A percentile compares a stretch with the other conserved stretches of the same genome.
Conservation (phyloP, 1,140 invertebrate species). For the Penaeus indicus region DNA sequence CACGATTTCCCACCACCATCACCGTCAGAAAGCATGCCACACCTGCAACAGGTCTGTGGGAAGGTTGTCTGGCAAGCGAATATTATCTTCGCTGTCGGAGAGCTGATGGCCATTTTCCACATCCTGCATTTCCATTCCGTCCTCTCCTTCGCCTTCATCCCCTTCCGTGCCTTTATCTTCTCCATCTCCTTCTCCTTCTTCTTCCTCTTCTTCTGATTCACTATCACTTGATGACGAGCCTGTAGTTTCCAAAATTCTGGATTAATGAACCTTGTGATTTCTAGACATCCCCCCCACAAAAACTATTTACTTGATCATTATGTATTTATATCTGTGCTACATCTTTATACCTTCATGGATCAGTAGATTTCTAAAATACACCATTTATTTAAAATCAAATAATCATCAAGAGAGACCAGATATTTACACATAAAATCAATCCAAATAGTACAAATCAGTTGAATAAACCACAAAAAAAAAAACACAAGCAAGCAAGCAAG, state of each 20-base stretch:
- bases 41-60: slow-evolving; percentile 74
- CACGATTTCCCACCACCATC: not conserved
- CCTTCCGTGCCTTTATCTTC: slow-evolving; percentile 35
- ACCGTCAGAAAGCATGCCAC: not conserved
- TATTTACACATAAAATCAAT: no score
- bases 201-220: slow-evolving; percentile 67
- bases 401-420: no score
- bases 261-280: not conserved
- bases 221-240: slow-evolving; percentile 68
- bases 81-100: slow-evolving; percentile 67
- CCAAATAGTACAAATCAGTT: no score
- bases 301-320: no score
- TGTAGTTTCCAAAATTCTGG: not conserved
- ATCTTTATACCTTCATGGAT: no score
- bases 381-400: no score
- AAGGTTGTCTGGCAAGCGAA: slow-evolving; percentile 75
- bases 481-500: not conserved
- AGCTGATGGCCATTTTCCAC: slow-evolving; percentile 23
- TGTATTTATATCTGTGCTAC: no score
- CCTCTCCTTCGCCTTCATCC: slow-evolving; percentile 41
- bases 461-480: not conserved
- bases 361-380: no score
- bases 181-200: slow-evolving; percentile 68
- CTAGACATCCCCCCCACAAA: no score
- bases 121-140: slow-evolving; percentile 23